Base-by-base conservation (phyloP, 2,797 vertebrate species). In the Falco biarmicus region DNA sequence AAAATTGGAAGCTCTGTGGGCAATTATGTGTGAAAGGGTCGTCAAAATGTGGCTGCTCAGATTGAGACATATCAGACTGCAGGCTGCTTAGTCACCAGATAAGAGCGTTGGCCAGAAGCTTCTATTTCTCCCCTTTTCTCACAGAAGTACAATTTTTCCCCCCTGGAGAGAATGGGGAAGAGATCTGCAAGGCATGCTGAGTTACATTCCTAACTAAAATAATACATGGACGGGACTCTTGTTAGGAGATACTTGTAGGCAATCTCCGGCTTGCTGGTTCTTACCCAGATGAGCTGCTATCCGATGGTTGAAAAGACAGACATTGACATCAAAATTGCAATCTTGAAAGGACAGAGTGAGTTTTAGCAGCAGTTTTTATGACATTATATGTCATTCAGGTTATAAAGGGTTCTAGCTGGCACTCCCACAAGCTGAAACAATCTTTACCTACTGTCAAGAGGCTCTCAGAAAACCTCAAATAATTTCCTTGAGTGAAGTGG, bases 391-490 rank as follows among this genome's bases (percentile, higher is more conserved):
- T 92, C 89, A 82, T 89, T 93, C 79, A 76, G 91, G 69, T 90
- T 93, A 70, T 79, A 83, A 95, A 94, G 85, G 80, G 84, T 84
- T 86, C 84, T 88, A 53, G 74, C n/a, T 95, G 95, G 91, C 93
- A 70, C 84, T 94, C 93, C 95, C 87, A 84, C 87, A 43, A 86
- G 90, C 89, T 94, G 89, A 93, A 96, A 86, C 84, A 93, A 92
- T 92, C 92, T 87, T 92, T 43, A 86, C 84, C 84, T 93, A 12
- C 76, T 94, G 90, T 96, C 82, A 93, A 94, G 93, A 94, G 93
- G 84, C 92, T 95, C 93, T 96, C 79, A 93, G 91, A 75, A 95
- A 86, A 96, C 84, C 81, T 96, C 93, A 94, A 93, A 96, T 95
- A 91, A 95, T 95, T 94, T 86, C 84, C 90, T 90, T 5, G 54